Evolutionary conservation across 2,113 vertebrate species (phyloP), one percentile per base, ranked within the genome.

Genomic region (Jacana jacana): DNA sequence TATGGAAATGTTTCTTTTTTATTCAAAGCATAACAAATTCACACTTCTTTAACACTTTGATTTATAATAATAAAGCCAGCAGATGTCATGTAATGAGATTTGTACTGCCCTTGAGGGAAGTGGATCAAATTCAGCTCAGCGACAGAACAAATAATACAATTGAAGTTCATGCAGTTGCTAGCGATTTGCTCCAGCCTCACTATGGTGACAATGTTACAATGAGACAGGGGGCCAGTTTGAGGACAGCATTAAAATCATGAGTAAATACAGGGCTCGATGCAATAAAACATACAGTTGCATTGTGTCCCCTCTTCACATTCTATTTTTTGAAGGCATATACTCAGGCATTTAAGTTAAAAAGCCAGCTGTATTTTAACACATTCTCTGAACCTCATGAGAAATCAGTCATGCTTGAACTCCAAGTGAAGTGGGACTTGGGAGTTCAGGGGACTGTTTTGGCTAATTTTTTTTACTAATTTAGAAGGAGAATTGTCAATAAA

Each of bases 1-100:
- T 44, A 57, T 33, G 61, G 46, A 61, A 78, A 52, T 1, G 17
- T 40, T 51, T 79, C 40, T 80, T 81, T 86, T 57, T 77, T 77
- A 61, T 46, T 92, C 84, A 78, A 31, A 73, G 31, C 60, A 37
- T 44, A 78, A 63, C 31, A 60, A 65, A 78, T 73, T 84, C 72
- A 70, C 72, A 54, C 58, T 80, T 92, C 57, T 68, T 88, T 23
- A 68, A 49, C 10, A 16, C 69, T 82, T 61, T 35, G 46, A 49
- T 87, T 94, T 81, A 60, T 63, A 88, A 78, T 75, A 84, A 69
- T 52, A 86, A 91, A 89, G 80, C 51, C 88, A 91, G 40, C 80
- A 87, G 80, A 64, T 86, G 33, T 81, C 55, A 68, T 27, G 49
- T 90, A 69, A 90, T 91, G 70, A 76, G 58, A 60, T 42, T 92